Conservation (phyloP, 2,113 vertebrate species). For the Perca flavescens region DNA sequence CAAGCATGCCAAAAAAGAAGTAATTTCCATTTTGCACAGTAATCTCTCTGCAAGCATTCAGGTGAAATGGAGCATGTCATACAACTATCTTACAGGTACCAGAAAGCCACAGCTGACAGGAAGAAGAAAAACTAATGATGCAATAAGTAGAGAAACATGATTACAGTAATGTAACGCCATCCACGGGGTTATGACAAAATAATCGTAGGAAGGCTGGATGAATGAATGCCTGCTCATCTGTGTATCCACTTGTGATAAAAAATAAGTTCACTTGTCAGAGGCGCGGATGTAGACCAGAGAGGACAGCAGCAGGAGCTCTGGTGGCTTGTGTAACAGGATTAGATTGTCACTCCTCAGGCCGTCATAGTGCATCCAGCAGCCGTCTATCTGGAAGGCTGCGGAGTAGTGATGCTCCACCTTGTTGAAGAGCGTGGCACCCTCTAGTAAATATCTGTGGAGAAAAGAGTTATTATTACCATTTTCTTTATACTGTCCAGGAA, state of each 20-base stretch:
- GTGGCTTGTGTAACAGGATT: conserved; percentile 90
- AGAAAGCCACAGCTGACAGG: conserved; percentile 17
- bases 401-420: conserved; percentile 93
- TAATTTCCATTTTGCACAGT: conserved; percentile 40
- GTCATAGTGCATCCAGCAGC: conserved; percentile 90
- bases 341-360: conserved; percentile 90
- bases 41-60: conserved; percentile 65
- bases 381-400: conserved; percentile 89
- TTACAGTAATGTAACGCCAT: background rate
- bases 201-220: background rate
- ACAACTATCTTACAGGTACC: background rate
- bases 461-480: background rate
- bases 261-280: conserved; percentile 85
- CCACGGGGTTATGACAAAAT: background rate
- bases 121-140: conserved; percentile 1
- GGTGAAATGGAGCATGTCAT: conserved; percentile 30
- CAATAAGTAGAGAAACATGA: background rate
- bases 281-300: conserved; percentile 89
- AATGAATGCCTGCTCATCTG: background rate
- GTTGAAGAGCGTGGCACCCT: conserved; percentile 92
- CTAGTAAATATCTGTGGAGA: conserved; percentile 86
- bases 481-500: background rate
- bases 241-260: background rate
- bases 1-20: conserved; percentile 76
- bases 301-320: conserved; percentile 88